These are phyloP conservation scores for Podabrus alpinus DNA, from an alignment of 2,888 invertebrate genomes.

Conservation along the genomic window DNA sequence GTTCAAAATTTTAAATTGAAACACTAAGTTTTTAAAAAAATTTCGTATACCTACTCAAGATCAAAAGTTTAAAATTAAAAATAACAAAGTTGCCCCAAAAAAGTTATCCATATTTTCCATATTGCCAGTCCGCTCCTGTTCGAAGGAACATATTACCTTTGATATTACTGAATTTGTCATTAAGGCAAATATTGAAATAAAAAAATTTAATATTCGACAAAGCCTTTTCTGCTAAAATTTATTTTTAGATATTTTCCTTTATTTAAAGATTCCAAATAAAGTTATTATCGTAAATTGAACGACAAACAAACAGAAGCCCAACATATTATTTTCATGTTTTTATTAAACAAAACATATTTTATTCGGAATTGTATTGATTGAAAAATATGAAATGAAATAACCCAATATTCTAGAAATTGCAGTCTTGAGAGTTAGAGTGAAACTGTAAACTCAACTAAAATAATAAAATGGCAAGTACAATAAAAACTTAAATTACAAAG, in stretches of 20 bases:
- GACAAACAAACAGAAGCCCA: neutral
- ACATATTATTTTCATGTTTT: neutral
- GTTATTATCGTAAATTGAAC: neutral
- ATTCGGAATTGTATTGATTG: neutral
- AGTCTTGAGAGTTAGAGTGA: neutral
- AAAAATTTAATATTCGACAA: neutral
- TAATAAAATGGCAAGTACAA: neutral
- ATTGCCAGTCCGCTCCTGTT: neutral
- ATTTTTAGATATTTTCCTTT: neutral
- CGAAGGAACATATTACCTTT: neutral
- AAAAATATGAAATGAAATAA: neutral
- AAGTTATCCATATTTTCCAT: neutral
- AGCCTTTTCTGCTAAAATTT: neutral
- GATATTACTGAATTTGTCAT: too few species aligned
- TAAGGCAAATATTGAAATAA: too few species aligned
- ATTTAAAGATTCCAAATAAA: neutral
- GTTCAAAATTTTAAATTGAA: too few species aligned
- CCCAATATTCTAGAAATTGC: neutral
- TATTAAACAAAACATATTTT: neutral
- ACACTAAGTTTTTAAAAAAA: too few species aligned
- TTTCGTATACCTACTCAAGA: too few species aligned
- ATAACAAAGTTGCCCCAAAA: too few species aligned
- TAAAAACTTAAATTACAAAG: neutral
- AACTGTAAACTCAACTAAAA: neutral
- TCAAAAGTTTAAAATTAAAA: too few species aligned